These are phyloP conservation scores for Stichopus horrens DNA, from an alignment of 53 echinoderm and acorn worm species.

Conservation along the genomic window DNA sequence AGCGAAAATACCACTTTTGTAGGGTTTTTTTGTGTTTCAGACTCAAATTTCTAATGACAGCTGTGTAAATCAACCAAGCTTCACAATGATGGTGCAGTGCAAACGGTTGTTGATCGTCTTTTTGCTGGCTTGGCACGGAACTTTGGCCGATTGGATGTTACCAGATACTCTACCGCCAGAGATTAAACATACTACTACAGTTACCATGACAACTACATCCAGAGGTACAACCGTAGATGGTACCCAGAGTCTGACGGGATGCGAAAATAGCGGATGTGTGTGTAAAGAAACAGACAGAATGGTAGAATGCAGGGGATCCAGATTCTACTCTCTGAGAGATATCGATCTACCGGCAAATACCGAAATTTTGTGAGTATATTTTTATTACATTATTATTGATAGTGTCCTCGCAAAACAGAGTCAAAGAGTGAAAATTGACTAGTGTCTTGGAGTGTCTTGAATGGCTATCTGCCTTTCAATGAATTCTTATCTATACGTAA, in stretches of 20 bases:
- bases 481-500: too few species aligned
- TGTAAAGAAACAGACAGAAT: slow-evolving; percentile 6
- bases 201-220: slow-evolving; percentile 21
- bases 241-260: slow-evolving; percentile 7
- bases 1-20: neutral
- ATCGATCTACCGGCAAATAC: slow-evolving; percentile 19
- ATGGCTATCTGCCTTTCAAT: too few species aligned
- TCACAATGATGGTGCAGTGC: neutral
- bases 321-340: neutral
- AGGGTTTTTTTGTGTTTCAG: neutral
- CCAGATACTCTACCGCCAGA: neutral
- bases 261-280: slow-evolving; percentile 3
- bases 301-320: slow-evolving; percentile 22
- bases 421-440: too few species aligned
- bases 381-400: too few species aligned
- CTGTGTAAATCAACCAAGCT: neutral
- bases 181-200: slow-evolving; percentile 14
- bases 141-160: neutral
- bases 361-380: slow-evolving; percentile 32
- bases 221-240: neutral
- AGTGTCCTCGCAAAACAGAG: too few species aligned
- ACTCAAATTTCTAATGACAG: neutral
- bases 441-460: too few species aligned
- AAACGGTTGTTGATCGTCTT: neutral
- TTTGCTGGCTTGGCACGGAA: slow-evolving; percentile 1